Conservation (phyloP, 2,888 invertebrate species). For the Congeria kusceri region DNA sequence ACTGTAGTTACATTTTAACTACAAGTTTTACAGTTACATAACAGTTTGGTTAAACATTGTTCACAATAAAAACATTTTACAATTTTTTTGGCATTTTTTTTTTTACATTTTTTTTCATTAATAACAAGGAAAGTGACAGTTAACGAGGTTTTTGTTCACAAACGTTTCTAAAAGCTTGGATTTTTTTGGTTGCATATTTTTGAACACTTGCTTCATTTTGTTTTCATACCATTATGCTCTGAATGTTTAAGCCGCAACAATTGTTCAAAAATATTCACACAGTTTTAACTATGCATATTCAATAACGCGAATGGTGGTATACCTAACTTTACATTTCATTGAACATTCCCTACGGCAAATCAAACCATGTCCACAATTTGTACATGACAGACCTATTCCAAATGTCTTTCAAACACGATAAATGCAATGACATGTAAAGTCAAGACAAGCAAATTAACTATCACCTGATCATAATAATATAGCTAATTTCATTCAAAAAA, state of each 20-base stretch:
- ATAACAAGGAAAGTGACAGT: conserved; percentile 3
- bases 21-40: neutral
- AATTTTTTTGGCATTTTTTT: conserved; percentile 35
- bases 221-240: too few species aligned
- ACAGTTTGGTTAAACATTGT: neutral
- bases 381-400: neutral
- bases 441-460: too few species aligned
- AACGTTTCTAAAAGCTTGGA: conserved; percentile 33
- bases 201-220: conserved; percentile 36
- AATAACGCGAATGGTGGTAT: neutral
- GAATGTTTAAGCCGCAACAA: neutral
- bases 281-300: conserved; percentile 13
- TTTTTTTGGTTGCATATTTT: conserved; percentile 61
- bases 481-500: too few species aligned
- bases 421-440: neutral
- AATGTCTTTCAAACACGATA: neutral
- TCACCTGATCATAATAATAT: too few species aligned
- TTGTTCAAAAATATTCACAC: conserved; percentile 54
- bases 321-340: too few species aligned
- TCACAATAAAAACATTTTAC: conserved; percentile 21
- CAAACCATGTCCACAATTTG: conserved; percentile 3
- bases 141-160: neutral
- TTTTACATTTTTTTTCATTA: conserved; percentile 13
- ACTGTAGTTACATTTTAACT: too few species aligned
- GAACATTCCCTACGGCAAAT: neutral